Conservation (phyloP, 2,797 vertebrate genomes). For the Micropoecilia bifurca region DNA sequence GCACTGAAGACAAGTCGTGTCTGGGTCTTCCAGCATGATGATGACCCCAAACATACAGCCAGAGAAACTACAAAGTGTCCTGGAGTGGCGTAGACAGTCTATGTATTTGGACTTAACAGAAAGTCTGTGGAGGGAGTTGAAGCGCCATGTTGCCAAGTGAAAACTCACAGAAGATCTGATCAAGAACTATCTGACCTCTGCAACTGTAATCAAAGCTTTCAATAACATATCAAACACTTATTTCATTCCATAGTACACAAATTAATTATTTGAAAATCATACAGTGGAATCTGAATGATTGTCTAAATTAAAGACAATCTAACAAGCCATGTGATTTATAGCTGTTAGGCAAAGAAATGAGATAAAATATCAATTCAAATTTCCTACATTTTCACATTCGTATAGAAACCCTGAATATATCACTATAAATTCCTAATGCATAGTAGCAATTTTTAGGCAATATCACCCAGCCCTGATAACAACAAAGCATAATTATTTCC, state of each 20-base stretch:
- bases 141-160: not conserved
- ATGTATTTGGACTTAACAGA: not conserved
- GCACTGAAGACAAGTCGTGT: not conserved
- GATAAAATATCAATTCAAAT: not conserved
- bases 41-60: not conserved
- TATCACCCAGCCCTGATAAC: conserved; percentile 5
- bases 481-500: conserved; percentile 19
- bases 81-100: not conserved
- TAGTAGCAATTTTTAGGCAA: not conserved
- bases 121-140: not conserved
- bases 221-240: not conserved
- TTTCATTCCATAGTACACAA: not conserved
- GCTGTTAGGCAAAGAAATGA: not conserved
- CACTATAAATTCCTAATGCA: not conserved
- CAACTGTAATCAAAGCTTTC: not conserved
- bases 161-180: not conserved
- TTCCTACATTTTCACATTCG: not conserved
- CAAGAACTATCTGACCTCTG: not conserved
- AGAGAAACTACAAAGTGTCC: not conserved
- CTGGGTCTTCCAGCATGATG: not conserved
- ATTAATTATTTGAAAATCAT: not conserved
- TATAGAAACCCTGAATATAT: too few relatives aligned
- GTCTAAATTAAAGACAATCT: not conserved
- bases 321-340: not conserved
- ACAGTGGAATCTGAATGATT: not conserved